Evolutionary conservation across 2,797 vertebrate genomes (phyloP), one percentile per base, ranked within the genome.

Genomic region (Aphelocoma californica): DNA sequence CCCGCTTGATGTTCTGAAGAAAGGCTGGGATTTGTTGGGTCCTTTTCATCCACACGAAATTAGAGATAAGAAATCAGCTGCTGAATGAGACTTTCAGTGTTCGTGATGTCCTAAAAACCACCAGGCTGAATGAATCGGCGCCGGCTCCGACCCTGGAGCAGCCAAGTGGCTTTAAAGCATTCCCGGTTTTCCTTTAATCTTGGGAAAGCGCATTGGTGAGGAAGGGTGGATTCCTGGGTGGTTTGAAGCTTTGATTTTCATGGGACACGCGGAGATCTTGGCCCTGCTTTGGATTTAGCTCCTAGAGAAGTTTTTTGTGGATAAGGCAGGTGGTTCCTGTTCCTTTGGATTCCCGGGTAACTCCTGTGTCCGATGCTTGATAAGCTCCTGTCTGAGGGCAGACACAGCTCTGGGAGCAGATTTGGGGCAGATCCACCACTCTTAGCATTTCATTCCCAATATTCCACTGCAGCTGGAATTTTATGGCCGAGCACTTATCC

Each of bases 401-500:
- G 67, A 12, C 19, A 4, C 28, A 47, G 28, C 47, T 51, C 64
- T 20, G 57, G 57, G 58, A 28, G 69, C 13, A 29, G 45, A 67
- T 32, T 20, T 24, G 57, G 14, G 42, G 29, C 53, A 32, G 54
- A 44, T 60, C 14, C 5, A 3, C 3, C 1, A 0, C 8, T 16
- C 26, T n/a, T 7, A 23, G 44, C 2, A 3, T 54, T 66, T 50
- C 10, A 1, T 23, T 34, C 77, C 61, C 54, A 3, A 12, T 31
- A 4, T 19, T 23, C 17, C 5, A 1, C 14, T 2, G 42, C 29
- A 25, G 54, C 28, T 36, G 75, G 32, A 8, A 47, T 67, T 57
- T 16, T 15, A 14, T 4, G 0, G 13, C 1, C 4, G 45, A 32
- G 58, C 26, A 16, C 16, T 8, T 20, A 4, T 4, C 14, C 6